Base-by-base conservation (phyloP, 2,888 invertebrate species). In the Ferrisia virgata region DNA sequence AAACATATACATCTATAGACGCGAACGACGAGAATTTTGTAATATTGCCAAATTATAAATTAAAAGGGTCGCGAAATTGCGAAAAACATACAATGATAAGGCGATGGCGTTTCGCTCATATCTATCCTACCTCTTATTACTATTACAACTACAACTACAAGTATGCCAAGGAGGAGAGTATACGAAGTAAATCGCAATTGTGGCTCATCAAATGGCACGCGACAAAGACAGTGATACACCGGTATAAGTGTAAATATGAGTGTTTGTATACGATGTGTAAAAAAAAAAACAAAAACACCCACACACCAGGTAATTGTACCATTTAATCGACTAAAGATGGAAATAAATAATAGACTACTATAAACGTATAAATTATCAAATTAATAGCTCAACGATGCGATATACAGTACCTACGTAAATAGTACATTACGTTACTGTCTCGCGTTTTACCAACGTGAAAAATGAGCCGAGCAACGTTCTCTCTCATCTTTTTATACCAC, bases 1-100 rank as follows among this genome's bases (percentile, higher is more conserved):
- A n/a, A n/a, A n/a, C n/a, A n/a, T n/a, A n/a, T n/a, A n/a, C n/a
- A n/a, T n/a, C n/a, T n/a, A n/a, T n/a, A n/a, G n/a, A 64, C 28
- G 58, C 58, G 58, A 22, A 28, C 58, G 11, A 39, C 6, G 58
- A 64, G 11, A 64, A 25, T 64, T n/a, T 64, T 64, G 58, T 64
- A 64, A 64, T 64, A 28, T 64, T 64, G 58, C 58, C 58, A 64
- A 64, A 64, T 64, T 64, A 64, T 64, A 64, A 64, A 64, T 64
- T 64, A 64, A 28, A 64, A 64, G 58, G 28, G 58, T 13, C 9
- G 58, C 58, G 53, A 53, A 53, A 18, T 53, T 53, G 22, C 28
- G 58, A 64, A 64, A 64, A 53, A 53, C 53, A 13, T 28, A 28
- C 58, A 28, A 64, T 25, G 28, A 28, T 64, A 64, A 64, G 58